A percentile compares a stretch with the other conserved stretches of the same genome.
These are phyloP conservation scores for Ageneiosus marmoratus DNA, from an alignment of 2,113 vertebrate species.

Conservation along the genomic window DNA sequence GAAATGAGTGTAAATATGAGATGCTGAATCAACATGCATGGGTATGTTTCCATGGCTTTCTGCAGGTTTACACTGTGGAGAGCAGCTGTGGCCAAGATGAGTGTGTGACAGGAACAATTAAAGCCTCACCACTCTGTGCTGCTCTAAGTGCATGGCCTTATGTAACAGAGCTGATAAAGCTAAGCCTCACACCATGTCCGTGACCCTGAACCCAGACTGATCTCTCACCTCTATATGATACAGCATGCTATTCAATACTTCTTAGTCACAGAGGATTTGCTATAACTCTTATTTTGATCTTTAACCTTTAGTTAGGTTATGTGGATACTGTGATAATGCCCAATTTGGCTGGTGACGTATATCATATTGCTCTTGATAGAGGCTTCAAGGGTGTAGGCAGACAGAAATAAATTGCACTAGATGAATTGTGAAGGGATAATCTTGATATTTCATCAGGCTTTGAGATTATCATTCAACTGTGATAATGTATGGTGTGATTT, in stretches of 20 bases:
- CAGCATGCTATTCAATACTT: slow-evolving; percentile 1
- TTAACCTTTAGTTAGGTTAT: slow-evolving; percentile 30
- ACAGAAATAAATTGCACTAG: neutral
- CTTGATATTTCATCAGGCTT: neutral
- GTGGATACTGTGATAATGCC: slow-evolving; percentile 9
- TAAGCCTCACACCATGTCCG: slow-evolving; percentile 41
- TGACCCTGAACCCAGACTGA: slow-evolving; percentile 34
- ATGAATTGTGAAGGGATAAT: neutral
- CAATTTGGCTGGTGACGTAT: neutral
- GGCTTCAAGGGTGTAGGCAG: neutral
- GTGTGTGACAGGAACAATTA: slow-evolving; percentile 38
- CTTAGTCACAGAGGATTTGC: neutral
- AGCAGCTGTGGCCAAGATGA: slow-evolving; percentile 34
- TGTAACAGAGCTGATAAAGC: slow-evolving; percentile 46
- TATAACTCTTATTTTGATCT: slow-evolving; percentile 31
- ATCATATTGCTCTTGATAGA: neutral
- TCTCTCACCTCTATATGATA: slow-evolving; percentile 23
- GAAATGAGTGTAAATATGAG: slow-evolving; percentile 64
- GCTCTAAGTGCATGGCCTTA: neutral
- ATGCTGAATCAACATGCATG: slow-evolving; percentile 64
- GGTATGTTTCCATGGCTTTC: slow-evolving; percentile 53
- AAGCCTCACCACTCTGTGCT: neutral
- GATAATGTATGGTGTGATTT: neutral
- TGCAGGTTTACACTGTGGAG: slow-evolving; percentile 17
- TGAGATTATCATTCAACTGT: neutral